Conservation (phyloP, 2,888 invertebrate species). For the Morinoia aosen region DNA sequence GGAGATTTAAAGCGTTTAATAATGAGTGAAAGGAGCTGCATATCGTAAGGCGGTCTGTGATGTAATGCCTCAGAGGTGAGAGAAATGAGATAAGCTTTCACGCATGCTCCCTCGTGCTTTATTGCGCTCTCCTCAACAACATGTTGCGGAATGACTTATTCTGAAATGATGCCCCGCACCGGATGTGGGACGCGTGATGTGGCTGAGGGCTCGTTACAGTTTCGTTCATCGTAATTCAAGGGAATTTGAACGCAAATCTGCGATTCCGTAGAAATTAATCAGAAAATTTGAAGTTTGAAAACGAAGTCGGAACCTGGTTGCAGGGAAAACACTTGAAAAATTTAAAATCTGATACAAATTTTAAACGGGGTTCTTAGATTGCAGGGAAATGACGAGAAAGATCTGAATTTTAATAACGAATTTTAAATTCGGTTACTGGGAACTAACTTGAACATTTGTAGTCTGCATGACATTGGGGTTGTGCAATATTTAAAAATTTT, state of each 20-base stretch:
- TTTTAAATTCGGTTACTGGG: no score
- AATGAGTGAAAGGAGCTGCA: conserved; percentile 42
- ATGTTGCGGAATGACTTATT: background rate
- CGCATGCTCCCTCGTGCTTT: background rate
- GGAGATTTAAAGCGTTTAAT: conserved; percentile 37
- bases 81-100: conserved; percentile 26
- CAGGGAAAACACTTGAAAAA: no score
- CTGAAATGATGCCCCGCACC: background rate
- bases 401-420: no score
- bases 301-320: no score
- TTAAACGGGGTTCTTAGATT: no score
- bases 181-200: background rate
- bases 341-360: no score
- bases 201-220: background rate
- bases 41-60: background rate
- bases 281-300: no score
- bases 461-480: no score
- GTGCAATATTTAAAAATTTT: no score
- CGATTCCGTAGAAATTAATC: background rate
- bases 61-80: conserved; percentile 31
- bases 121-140: background rate
- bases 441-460: background rate
- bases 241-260: background rate
- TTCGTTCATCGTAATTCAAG: background rate
- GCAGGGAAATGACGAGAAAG: no score